Percentiles rank a stretch among this genome's conserved stretches.
phyloP scores from a whole-genome alignment of 2,888 invertebrate species.

The Zygothrica quintamaculata region DNA sequence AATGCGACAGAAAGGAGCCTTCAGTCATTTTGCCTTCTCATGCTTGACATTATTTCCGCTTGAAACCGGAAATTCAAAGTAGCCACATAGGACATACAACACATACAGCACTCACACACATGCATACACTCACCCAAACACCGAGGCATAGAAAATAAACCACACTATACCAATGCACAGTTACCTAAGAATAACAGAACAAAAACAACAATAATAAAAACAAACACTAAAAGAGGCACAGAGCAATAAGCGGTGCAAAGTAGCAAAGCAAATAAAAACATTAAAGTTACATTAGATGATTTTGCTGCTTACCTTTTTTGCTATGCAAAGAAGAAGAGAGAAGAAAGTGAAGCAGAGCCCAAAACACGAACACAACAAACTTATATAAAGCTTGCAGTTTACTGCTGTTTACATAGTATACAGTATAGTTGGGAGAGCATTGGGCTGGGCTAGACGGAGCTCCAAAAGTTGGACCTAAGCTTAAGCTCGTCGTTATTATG shows the following conservation, averaged over 20 bases:
- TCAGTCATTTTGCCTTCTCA: conserved; percentile 51
- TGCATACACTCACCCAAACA: no score
- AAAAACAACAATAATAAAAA: conserved; percentile 20
- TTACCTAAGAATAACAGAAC: no score
- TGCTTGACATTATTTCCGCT: conserved; percentile 71
- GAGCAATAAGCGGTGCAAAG: conserved; percentile 62
- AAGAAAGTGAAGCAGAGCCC: no score
- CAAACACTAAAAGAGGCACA: conserved; percentile 37
- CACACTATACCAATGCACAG: conserved; percentile 36
- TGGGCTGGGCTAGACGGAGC: no score
- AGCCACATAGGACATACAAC: conserved; percentile 57
- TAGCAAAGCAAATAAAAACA: conserved; percentile 70
- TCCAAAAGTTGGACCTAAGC: conserved; percentile 33
- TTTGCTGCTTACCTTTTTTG: conserved; percentile 57
- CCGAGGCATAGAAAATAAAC: conserved; percentile 13
- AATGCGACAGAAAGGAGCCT: conserved; percentile 18
- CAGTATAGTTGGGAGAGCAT: no score
- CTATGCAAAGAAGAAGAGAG: conserved; percentile 37
- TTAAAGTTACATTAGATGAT: conserved; percentile 69
- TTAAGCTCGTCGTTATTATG: conserved; percentile 49
- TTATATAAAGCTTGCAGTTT: conserved; percentile 55
- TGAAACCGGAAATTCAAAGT: conserved; percentile 68
- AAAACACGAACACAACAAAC: conserved; percentile 20
- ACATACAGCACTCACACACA: conserved; percentile 41
- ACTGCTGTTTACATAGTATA: conserved; percentile 44